Base-by-base conservation (phyloP, 2,113 vertebrate species). In the Tautogolabrus adspersus region DNA sequence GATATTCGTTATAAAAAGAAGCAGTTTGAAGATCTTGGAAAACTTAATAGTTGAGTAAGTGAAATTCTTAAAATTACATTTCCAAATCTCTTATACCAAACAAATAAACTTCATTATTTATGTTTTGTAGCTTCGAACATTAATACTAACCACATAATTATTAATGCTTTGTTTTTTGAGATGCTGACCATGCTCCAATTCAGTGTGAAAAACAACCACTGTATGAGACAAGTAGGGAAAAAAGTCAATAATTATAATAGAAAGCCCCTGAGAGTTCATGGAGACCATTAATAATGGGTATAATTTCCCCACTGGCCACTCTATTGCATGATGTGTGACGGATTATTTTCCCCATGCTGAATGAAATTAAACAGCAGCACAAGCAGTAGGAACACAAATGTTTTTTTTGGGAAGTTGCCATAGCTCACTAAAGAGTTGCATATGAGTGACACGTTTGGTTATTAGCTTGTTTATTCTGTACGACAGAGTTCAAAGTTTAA, bases 221-320 rank as follows among this genome's bases (percentile, higher is more conserved):
- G 47, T 79, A n/a, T 83, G 52, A 82, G 80, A 86, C 64, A 81
- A 81, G 63, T 72, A 66, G 23, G 66, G 42, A 10, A 6, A 2
- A 83, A 86, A 83, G 79, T 83, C 89, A 63, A 76, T 92, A 92
- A 92, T 94, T 94, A 90, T 90, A 93, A 92, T 12, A 60, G 71
- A 90, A 94, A 91, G 86, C 86, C 89, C 30, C 16, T 42, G 69
- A 44, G 92, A 83, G 74, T 46, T 90, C 52, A 81, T 5, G 59
- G 84, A 91, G 89, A 84, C 21, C 66, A 89, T 94, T 94, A 93
- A 93, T 93, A 94, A 94, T 21, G 52, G 64, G 80, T 81, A 58
- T 76, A 87, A 80, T 91, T 91, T 85, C 87, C 88, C 69, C 59
- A 13, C 0, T 81, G 75, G 83, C 61, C 81, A 86, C 58, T 23